Base-by-base conservation (phyloP, 1,140 invertebrate genomes). In the Ectropis grisescens region DNA sequence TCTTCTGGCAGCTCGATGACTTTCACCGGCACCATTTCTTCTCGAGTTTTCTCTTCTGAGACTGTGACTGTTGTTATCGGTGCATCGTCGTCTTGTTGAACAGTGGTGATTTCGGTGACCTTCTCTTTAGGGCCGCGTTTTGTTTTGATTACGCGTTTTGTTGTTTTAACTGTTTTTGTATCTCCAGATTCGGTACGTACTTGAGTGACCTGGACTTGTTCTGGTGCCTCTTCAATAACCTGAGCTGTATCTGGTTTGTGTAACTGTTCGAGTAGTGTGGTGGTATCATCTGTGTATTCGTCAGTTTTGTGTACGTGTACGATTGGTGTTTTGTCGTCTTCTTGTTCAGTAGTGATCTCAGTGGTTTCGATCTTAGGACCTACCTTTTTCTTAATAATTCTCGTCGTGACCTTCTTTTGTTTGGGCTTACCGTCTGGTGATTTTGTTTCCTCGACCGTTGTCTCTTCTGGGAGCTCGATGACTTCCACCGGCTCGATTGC, bases 301-400 rank as follows among this genome's bases (percentile, higher is more conserved):
- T 37, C n/a, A 23, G 38, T 40, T 1, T 25, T 40, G 37, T 35
- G 37, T 33, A 27, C 15, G n/a, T 14, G 35, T 6, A 23, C 25
- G 14, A 47, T 31, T 14, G 54, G 43, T 46, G 34, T 37, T 32
- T 65, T 40, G 14, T 60, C 44, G n/a, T 52, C 56, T 41, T 58
- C 48, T 49, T 66, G 45, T 16, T 62, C 39, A 10, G 58, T 65
- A 5, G 41, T 41, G 44, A 68, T 62, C 47, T 66, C 47, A 27
- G 66, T 75, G 1, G 57, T 52, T 58, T 66, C 47, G 16, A 54
- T 35, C 46, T 57, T 59, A 1, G 29, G 37, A 1, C 49, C 54
- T 27, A 47, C 43, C 25, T 37, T 48, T 47, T 66, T 82, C 42
- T 69, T 82, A 10, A 75, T 56, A 2, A 64, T 48, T 3, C 60